phyloP scores from a whole-genome alignment of 1,140 invertebrate genomes.

The Campoletis sonorensis region DNA sequence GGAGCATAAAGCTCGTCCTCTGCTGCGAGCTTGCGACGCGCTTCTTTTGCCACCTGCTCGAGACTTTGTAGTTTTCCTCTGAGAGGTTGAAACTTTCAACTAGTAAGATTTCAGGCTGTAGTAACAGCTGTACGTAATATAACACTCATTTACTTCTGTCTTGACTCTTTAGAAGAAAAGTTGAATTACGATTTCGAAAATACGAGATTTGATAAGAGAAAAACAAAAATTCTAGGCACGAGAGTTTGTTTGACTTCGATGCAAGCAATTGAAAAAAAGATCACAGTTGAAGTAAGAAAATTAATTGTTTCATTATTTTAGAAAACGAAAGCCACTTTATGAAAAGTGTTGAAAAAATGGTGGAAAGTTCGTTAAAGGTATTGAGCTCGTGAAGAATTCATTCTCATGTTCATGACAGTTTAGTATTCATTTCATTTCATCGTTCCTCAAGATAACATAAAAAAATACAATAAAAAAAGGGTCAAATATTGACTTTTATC shows the following conservation, averaged over 20 bases:
- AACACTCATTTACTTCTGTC: neutral
- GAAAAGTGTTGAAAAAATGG: too few species aligned
- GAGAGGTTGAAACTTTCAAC: neutral
- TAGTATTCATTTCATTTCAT: too few species aligned
- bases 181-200: neutral
- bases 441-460: too few species aligned
- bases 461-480: too few species aligned
- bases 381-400: too few species aligned
- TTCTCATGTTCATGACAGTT: too few species aligned
- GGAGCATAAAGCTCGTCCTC: neutral
- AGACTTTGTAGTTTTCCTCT: conserved; percentile 10
- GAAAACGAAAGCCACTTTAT: too few species aligned
- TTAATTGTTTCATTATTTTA: too few species aligned
- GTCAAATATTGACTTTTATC: too few species aligned
- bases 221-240: neutral
- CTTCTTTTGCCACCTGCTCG: conserved; percentile 12
- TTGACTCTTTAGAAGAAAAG: neutral
- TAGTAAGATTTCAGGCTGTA: neutral
- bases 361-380: too few species aligned
- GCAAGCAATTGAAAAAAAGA: too few species aligned
- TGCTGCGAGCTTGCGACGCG: neutral
- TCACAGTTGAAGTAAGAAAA: too few species aligned
- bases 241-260: neutral
- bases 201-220: neutral
- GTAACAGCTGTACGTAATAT: conserved; percentile 13